A percentile compares a stretch with the other conserved stretches of the same genome.
Conservation (phyloP, 2,888 invertebrate species). For the Dyspetes luteomarginatus region DNA sequence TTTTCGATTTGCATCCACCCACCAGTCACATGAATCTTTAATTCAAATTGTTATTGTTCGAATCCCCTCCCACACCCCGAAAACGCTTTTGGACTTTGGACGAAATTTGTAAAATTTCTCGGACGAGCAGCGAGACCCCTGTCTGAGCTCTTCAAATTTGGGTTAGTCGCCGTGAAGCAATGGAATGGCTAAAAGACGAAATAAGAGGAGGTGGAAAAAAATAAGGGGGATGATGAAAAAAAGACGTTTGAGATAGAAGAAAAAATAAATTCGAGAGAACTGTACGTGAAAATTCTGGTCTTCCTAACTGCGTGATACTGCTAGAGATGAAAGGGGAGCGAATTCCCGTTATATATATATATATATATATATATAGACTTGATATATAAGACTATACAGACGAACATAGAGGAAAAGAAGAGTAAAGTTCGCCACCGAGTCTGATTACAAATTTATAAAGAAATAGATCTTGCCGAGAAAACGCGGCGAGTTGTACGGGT, state of each 20-base stretch:
- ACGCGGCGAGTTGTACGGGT: slow-evolving; percentile 55
- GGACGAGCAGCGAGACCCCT: neutral
- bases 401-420: slow-evolving; percentile 54
- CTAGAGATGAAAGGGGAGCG: slow-evolving; percentile 21
- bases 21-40: slow-evolving; percentile 26
- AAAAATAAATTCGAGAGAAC: slow-evolving; percentile 37
- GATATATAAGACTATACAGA: slow-evolving; percentile 36
- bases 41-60: slow-evolving; percentile 25
- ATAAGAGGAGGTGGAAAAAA: slow-evolving; percentile 23
- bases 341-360: slow-evolving; percentile 3
- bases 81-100: slow-evolving; percentile 3
- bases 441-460: slow-evolving; percentile 78
- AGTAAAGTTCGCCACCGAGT: slow-evolving; percentile 67
- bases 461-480: slow-evolving; percentile 72
- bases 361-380: slow-evolving; percentile 2
- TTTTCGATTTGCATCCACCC: slow-evolving; percentile 18
- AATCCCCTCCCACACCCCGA: slow-evolving; percentile 1
- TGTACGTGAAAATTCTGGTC: slow-evolving; percentile 9
- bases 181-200: neutral
- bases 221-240: slow-evolving; percentile 5
- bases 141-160: neutral
- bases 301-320: slow-evolving; percentile 11
- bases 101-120: slow-evolving; percentile 13
- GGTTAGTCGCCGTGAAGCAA: neutral
- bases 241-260: slow-evolving; percentile 2